Evolutionary conservation across 2,113 vertebrate genomes (phyloP), one percentile per base, ranked within the genome.

Genomic region (Spea multiplicata): DNA sequence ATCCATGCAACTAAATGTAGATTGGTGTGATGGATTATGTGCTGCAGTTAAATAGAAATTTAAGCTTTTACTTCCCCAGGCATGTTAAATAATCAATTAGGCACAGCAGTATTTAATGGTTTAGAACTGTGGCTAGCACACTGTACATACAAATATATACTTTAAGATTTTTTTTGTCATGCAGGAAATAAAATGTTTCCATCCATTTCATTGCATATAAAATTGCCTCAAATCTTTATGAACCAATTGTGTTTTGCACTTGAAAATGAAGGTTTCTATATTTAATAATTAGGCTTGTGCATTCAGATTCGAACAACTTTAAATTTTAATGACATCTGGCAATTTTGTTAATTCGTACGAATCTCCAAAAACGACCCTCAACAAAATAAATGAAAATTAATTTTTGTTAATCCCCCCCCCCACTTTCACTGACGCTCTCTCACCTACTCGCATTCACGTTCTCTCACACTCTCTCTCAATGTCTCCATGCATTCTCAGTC

Each of bases 71-170:
- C 48, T 50, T 71, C 47, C 17, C 68, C n/a, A 71, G 68, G 68
- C 47, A 16, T 17, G 47, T 52, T 52, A 71, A 71, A 48, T 71
- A 71, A 71, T 17, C 68, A 71, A 71, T 71, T 71, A 50, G 48
- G 17, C 68, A 71, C 68, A 71, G 68, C 68, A 53, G 68, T 52
- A 8, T 47, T 52, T 71, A 50, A 71, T 30, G 68, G 68, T 52
- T 71, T 71, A 52, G 48, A 16, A 52, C 14, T 13, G 47, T 52
- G 48, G 49, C 49, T 71, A 52, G 12, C 68, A 52, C 14, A 59
- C 13, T 30, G 14, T 17, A 71, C 48, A 16, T 71, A 52, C 16
- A 49, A 52, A 71, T 12, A 71, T 50, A 71, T 49, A 71, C 68
- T 71, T 52, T 71, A 71, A 52, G 49, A 50, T 71, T 71, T 48